Conservation (phyloP, 2,888 invertebrate genomes). For the Pammene aurita region DNA sequence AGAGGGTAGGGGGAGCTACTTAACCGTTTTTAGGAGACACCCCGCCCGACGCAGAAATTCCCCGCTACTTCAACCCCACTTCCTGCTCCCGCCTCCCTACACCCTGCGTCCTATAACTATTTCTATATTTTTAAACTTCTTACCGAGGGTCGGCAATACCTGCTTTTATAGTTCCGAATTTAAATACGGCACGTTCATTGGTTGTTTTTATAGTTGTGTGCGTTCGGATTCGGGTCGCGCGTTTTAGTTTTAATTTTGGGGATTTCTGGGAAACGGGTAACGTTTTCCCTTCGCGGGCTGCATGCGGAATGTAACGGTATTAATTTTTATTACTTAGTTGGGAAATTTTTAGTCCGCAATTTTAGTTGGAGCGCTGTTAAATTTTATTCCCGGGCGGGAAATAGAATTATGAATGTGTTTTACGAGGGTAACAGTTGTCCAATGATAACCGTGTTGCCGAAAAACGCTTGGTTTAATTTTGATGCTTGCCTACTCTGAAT, state of each 20-base stretch:
- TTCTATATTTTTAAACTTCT: conserved; percentile 81
- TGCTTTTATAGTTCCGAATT: conserved; percentile 72
- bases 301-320: conserved; percentile 50
- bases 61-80: conserved; percentile 76
- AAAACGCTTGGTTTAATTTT: not conserved
- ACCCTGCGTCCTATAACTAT: conserved; percentile 71
- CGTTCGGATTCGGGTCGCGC: conserved; percentile 77
- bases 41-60: conserved; percentile 73
- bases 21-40: conserved; percentile 83
- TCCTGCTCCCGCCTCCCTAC: conserved; percentile 68
- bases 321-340: conserved; percentile 40
- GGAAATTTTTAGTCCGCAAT: conserved; percentile 36
- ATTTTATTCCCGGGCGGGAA: conserved; percentile 12
- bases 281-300: conserved; percentile 56
- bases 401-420: conserved; percentile 30
- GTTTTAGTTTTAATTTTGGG: conserved; percentile 80
- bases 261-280: conserved; percentile 56
- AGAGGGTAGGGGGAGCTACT: conserved; percentile 81
- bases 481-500: not conserved
- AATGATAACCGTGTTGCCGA: conserved; percentile 22
- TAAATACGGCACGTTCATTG: conserved; percentile 68
- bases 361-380: conserved; percentile 28
- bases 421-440: conserved; percentile 9
- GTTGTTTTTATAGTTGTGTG: conserved; percentile 70
- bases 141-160: conserved; percentile 79